These are phyloP conservation scores for Drosophila subobscura DNA, from an alignment of 1,140 invertebrate genomes.

Conservation along the genomic window DNA sequence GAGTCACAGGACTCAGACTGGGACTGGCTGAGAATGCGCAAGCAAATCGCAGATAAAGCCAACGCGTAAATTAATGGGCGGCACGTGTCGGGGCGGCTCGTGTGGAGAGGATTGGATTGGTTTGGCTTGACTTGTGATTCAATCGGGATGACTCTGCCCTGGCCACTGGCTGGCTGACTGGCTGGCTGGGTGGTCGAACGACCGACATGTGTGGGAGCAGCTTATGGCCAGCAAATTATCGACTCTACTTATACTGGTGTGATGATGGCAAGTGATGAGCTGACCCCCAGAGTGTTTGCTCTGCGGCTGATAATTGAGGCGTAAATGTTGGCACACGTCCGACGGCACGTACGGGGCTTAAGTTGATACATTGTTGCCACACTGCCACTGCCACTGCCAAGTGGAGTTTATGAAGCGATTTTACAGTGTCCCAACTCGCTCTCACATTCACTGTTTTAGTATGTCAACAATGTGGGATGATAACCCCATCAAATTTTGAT, in stretches of 20 bases:
- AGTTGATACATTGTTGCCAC: conserved; percentile 51
- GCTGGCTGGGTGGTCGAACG: conserved; percentile 60
- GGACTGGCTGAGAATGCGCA: conserved; percentile 51
- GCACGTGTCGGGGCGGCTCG: conserved; percentile 59
- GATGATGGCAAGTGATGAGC: conserved; percentile 26
- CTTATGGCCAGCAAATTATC: conserved; percentile 75
- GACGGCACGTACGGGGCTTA: conserved; percentile 17
- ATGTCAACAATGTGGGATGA: conserved; percentile 59
- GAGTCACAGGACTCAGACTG: conserved; percentile 8
- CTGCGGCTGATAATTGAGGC: conserved; percentile 73
- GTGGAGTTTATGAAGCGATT: conserved; percentile 55
- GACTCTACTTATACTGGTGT: conserved; percentile 28
- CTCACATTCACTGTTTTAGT: conserved; percentile 9
- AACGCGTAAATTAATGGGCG: conserved; percentile 77
- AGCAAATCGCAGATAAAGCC: conserved; percentile 75
- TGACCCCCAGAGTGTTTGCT: conserved; percentile 35
- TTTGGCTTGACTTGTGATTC: conserved; percentile 11
- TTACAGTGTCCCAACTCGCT: conserved; percentile 28
- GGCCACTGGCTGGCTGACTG: conserved; percentile 17
- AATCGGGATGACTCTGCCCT: conserved; percentile 21
- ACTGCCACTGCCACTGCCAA: conserved; percentile 29
- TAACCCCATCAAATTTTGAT: conserved; percentile 62
- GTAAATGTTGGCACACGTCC: conserved; percentile 77
- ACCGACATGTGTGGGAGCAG: conserved; percentile 51
- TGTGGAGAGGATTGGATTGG: conserved; percentile 22